Evolutionary conservation across 2,888 invertebrate genomes (phyloP), one percentile per base, ranked within the genome.

Genomic region (Syrphus vitripennis): DNA sequence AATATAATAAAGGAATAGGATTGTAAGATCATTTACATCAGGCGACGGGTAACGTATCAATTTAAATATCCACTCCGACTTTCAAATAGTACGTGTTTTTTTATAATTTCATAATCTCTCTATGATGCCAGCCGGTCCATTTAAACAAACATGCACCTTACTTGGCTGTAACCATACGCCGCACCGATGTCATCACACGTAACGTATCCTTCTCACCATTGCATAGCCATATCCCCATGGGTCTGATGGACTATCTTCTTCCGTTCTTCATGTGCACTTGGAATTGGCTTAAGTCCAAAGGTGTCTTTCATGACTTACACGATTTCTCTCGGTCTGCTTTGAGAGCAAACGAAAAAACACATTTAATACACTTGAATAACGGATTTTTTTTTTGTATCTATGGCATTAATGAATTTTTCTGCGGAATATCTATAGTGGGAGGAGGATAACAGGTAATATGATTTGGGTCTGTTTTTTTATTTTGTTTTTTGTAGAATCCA

Each of bases 371-470:
- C 45, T 26, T 70, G 40, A 31, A 48, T 53, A 21, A 31, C 21
- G 48, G 31, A 34, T 50, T 78, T 31, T 45, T 24, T 61, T 70
- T 65, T 69, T 34, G 42, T 69, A 42, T 63, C 74, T 63, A 61
- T 70, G 80, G 61, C 71, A 84, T 81, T 84, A 76, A 84, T 76
- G 76, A 80, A 79, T 83, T 80, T 84, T 84, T 84, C 63, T 78
- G 69, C 69, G 69, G 77, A 86, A 82, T 82, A 86, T 86, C 74
- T 63, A 82, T 77, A 70, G 86, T 74, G 77, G 86, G 81, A 82
- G 86, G 77, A 70, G 71, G 83, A 83, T 83, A 79, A 83, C 83
- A 87, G 71, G 83, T 87, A 87, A 87, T 87, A 83, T 82, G 87
- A 87, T 87, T 87, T 78, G 71, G 78, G 78, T 83, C 55, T 74